phyloP scores from a whole-genome alignment of 2,797 vertebrate species.

The Streptopelia turtur region DNA sequence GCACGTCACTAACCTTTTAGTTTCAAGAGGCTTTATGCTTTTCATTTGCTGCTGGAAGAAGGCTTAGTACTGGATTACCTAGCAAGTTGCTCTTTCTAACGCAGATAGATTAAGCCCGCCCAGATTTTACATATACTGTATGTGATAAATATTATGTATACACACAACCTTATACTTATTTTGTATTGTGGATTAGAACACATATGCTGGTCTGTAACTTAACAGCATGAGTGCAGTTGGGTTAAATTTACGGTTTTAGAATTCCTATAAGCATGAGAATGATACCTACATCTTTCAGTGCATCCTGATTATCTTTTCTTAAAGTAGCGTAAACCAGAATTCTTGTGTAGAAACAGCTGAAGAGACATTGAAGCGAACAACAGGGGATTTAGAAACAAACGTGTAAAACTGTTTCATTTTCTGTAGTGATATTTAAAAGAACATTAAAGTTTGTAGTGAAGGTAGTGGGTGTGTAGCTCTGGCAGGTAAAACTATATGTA shows the following conservation, averaged over 20 bases:
- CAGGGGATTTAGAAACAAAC: neutral
- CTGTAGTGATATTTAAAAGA: neutral
- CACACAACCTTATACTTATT: neutral
- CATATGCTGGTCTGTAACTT: neutral
- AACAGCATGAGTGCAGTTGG: neutral
- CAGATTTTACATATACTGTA: slow-evolving; percentile 46
- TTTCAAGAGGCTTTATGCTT: slow-evolving; percentile 78
- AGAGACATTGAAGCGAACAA: neutral
- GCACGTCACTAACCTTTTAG: slow-evolving; percentile 77
- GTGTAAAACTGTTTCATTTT: neutral
- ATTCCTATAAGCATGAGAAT: neutral
- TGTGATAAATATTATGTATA: neutral
- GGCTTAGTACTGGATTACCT: slow-evolving; percentile 79
- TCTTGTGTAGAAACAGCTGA: neutral
- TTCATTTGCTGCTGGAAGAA: slow-evolving; percentile 78
- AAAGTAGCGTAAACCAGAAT: neutral
- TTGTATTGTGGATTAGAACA: neutral
- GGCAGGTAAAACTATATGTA: rapidly evolving
- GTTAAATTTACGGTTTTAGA: neutral
- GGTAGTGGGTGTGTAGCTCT: rapidly evolving
- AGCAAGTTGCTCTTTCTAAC: slow-evolving; percentile 74
- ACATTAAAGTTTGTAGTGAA: neutral
- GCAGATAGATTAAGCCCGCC: slow-evolving; percentile 77
- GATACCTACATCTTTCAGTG: neutral
- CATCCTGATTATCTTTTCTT: neutral